These are phyloP conservation scores for Ptilonorhynchus violaceus DNA, from an alignment of 2,113 vertebrate species.

Conservation along the genomic window DNA sequence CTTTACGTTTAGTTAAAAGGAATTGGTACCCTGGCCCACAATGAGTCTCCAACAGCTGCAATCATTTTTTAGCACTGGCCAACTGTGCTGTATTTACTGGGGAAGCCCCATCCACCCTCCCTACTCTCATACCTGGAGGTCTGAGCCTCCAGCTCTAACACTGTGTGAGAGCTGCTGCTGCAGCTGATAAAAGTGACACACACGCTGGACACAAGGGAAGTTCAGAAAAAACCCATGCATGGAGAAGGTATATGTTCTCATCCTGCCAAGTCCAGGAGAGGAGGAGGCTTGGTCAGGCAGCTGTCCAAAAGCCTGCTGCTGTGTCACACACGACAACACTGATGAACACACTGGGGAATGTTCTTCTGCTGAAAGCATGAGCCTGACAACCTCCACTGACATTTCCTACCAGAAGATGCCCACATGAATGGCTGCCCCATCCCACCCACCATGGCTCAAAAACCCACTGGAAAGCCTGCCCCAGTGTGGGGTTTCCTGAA, in stretches of 20 bases:
- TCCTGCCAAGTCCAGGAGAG: neutral
- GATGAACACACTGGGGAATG: neutral
- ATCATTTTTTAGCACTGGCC: neutral
- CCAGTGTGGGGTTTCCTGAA: neutral
- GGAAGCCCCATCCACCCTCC: neutral
- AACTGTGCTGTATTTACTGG: fast-evolving
- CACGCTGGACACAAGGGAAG: fast-evolving
- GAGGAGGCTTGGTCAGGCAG: neutral
- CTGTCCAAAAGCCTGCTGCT: neutral
- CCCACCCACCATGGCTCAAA: neutral
- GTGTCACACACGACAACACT: no score
- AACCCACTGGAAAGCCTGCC: neutral
- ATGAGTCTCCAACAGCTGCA: neutral
- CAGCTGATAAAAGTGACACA: neutral
- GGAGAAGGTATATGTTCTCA: neutral
- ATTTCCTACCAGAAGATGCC: neutral
- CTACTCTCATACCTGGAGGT: fast-evolving
- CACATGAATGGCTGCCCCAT: neutral
- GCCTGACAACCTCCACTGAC: neutral
- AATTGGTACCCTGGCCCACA: neutral
- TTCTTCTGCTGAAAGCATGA: neutral
- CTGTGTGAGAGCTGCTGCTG: neutral
- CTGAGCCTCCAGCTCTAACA: neutral
- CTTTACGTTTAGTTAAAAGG: neutral
- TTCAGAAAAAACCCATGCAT: fast-evolving